These are phyloP conservation scores for Euthynnus affinis DNA, from an alignment of 2,797 vertebrate genomes.

Conservation along the genomic window DNA sequence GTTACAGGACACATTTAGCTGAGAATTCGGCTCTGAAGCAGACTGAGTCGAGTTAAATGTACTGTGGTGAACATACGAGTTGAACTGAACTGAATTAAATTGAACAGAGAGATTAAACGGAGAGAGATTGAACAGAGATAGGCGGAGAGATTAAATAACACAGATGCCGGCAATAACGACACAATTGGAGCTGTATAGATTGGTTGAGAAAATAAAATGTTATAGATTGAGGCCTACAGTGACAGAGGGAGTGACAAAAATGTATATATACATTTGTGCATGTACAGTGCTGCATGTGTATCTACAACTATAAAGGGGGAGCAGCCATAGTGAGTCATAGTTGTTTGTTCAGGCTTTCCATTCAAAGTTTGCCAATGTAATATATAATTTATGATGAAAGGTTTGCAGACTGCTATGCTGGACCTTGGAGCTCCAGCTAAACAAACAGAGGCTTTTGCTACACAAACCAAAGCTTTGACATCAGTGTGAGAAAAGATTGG, in stretches of 20 bases:
- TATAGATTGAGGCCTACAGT: background rate
- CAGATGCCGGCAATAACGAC: background rate
- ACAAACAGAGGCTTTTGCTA: constrained; percentile 48
- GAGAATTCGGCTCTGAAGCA: background rate
- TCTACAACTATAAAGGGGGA: background rate
- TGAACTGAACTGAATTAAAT: constrained; percentile 7
- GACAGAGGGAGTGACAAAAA: background rate
- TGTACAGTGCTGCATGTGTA: background rate
- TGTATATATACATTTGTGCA: background rate
- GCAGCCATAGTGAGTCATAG: constrained; percentile 25
- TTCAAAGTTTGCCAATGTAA: constrained; percentile 46
- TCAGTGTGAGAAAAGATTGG: constrained; percentile 43
- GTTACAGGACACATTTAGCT: background rate
- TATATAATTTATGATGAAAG: constrained; percentile 79
- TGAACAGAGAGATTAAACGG: background rate
- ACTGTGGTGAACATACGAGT: background rate
- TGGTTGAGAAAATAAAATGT: constrained; percentile 5
- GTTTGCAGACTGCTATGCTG: constrained; percentile 63
- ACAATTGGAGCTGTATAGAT: background rate
- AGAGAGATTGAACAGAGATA: background rate
- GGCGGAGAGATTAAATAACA: constrained; percentile 11
- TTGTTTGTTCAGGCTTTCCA: constrained; percentile 55
- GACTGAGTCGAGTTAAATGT: constrained; percentile 9
- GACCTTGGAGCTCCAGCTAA: constrained; percentile 30
- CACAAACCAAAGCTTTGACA: constrained; percentile 48